Evolutionary conservation across 2,797 vertebrate genomes (phyloP).

Genomic region (Gymnopithys bicolor): DNA sequence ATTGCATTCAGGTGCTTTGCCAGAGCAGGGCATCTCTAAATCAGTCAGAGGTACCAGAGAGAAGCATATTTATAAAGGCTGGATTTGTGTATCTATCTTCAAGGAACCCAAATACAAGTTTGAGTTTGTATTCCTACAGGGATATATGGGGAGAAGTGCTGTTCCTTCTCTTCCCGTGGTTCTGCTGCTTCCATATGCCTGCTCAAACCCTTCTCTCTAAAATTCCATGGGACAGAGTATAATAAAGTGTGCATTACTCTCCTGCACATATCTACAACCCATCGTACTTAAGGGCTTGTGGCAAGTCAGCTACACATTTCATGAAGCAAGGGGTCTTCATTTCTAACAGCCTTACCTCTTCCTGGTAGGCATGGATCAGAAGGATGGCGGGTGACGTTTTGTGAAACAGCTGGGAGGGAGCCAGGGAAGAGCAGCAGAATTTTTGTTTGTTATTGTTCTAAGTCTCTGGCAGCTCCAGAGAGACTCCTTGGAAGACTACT

Average conservation of each 20-base stretch:
- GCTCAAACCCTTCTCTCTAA: not conserved
- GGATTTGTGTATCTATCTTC: not conserved
- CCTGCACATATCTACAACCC: not conserved
- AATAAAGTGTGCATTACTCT: not conserved
- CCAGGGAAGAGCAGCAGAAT: not conserved
- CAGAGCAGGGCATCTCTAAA: not conserved
- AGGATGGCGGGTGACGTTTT: not conserved
- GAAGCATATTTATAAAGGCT: not conserved
- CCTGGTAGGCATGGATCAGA: not conserved
- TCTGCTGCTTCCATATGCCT: not conserved
- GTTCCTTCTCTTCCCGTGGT: not conserved
- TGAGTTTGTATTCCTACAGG: not conserved
- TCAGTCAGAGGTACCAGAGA: not conserved
- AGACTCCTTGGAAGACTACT: not conserved
- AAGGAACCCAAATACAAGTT: not conserved
- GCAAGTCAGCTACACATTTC: not conserved
- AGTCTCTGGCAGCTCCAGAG: not conserved
- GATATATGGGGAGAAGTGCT: not conserved
- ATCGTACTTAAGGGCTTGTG: not conserved
- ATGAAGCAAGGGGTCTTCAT: not conserved
- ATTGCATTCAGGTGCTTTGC: not conserved
- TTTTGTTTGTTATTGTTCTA: not conserved
- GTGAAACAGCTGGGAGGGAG: not conserved
- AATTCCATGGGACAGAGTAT: not conserved
- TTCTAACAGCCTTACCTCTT: not conserved